Evolutionary conservation across 2,797 vertebrate genomes (phyloP).

Genomic region (Enteromius afrohamiltoni): DNA sequence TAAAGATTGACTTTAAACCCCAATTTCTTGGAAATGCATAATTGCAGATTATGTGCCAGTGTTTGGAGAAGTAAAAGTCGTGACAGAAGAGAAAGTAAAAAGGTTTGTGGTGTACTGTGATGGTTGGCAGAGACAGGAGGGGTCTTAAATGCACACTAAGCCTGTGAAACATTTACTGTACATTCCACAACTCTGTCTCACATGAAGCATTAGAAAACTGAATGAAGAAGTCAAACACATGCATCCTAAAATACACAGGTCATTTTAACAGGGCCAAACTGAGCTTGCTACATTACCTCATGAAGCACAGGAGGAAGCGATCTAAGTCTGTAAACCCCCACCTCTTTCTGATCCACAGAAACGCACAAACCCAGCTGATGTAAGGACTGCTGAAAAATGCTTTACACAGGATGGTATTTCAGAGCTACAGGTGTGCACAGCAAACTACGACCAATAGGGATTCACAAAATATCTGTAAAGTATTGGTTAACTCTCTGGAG

Average conservation of each 20-base stretch:
- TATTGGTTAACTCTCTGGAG: not conserved
- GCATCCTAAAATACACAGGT: not conserved
- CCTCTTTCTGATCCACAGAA: not conserved
- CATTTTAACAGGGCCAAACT: conserved; percentile 17
- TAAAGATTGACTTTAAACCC: too few species aligned
- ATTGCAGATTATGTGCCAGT: not conserved
- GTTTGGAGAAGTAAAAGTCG: not conserved
- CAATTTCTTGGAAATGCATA: not conserved
- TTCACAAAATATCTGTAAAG: not conserved
- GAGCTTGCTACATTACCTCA: conserved; percentile 12
- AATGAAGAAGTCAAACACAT: not conserved
- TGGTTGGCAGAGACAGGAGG: not conserved
- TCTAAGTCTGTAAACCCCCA: not conserved
- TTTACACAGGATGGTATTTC: not conserved
- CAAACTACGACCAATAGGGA: not conserved
- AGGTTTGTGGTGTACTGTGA: not conserved
- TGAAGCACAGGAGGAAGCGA: conserved; percentile 10
- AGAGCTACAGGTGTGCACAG: not conserved
- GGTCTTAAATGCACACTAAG: not conserved
- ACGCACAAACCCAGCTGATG: not conserved
- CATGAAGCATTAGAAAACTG: not conserved
- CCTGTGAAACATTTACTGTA: conserved; percentile 2
- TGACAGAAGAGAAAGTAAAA: not conserved
- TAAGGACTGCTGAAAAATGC: not conserved
- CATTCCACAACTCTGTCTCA: conserved; percentile 1